These are phyloP conservation scores for Baryphthengus martii DNA, from an alignment of 2,113 vertebrate genomes.

Conservation along the genomic window DNA sequence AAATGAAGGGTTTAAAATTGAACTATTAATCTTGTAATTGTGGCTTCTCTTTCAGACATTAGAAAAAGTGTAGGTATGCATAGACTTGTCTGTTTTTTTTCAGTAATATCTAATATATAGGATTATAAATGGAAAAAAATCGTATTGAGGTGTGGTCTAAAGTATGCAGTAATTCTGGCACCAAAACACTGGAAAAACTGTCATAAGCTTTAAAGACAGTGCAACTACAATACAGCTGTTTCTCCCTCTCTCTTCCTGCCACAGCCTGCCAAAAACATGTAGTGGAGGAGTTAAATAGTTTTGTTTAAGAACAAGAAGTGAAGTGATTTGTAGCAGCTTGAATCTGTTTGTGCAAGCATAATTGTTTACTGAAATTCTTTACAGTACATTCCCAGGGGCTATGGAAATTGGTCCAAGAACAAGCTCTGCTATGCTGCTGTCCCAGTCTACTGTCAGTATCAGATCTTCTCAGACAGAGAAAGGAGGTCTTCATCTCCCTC, in stretches of 20 bases:
- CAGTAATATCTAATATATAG: background rate
- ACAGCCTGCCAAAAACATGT: background rate
- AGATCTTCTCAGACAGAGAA: background rate
- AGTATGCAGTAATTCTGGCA: background rate
- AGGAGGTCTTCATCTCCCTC: background rate
- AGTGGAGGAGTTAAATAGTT: background rate
- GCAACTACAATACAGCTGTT: background rate
- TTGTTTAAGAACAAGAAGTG: background rate
- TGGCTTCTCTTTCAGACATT: background rate
- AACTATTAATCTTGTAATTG: background rate
- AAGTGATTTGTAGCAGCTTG: conserved; percentile 28
- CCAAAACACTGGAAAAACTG: background rate
- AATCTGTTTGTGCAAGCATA: conserved; percentile 34
- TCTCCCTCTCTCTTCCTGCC: background rate
- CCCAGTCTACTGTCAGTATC: background rate
- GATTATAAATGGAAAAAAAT: background rate
- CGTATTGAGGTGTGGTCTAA: background rate
- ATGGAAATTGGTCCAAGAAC: conserved; percentile 23
- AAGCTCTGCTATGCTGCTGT: background rate
- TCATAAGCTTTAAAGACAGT: background rate
- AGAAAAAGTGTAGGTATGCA: background rate
- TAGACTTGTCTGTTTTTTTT: background rate
- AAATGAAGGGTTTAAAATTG: background rate
- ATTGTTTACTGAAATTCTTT: conserved; percentile 36
- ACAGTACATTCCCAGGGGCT: background rate